Percentiles rank a stretch among this genome's conserved stretches.
Evolutionary conservation across 2,888 invertebrate genomes (phyloP).

Genomic region (Bellardia bayeri): DNA sequence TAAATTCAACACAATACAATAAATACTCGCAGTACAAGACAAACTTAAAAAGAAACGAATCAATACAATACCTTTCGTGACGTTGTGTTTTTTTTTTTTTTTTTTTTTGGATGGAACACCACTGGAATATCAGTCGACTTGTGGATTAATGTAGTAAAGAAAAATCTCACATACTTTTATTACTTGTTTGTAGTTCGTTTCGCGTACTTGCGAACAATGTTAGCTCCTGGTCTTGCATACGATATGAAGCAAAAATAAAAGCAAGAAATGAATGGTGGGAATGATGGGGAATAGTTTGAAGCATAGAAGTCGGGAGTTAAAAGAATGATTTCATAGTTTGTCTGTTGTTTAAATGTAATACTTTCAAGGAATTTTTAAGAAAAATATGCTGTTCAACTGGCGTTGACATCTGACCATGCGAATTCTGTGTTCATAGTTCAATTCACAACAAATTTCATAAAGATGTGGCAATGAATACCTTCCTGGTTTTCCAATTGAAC

Average conservation of each 20-base stretch:
- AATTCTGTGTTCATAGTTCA: too few relatives aligned
- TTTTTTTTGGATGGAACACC: conserved; percentile 1
- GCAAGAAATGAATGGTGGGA: background rate
- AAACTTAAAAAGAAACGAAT: conserved; percentile 19
- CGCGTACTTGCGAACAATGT: conserved; percentile 40
- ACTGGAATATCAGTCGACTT: conserved; percentile 17
- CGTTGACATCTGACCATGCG: too few relatives aligned
- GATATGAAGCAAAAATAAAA: conserved; percentile 25
- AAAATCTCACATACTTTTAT: conserved; percentile 36
- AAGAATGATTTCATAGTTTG: background rate
- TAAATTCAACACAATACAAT: conserved; percentile 28
- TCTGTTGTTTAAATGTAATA: background rate
- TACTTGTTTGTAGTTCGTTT: conserved; percentile 6
- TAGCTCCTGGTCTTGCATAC: conserved; percentile 68
- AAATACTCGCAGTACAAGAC: conserved; percentile 21
- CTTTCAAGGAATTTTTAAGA: background rate
- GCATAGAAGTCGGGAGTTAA: background rate
- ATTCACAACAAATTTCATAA: too few relatives aligned
- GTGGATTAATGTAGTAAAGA: conserved; percentile 22
- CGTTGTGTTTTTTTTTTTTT: background rate
- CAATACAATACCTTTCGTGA: conserved; percentile 39
- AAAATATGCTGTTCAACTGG: too few relatives aligned
- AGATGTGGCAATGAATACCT: too few relatives aligned
- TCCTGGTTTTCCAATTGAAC: too few relatives aligned
- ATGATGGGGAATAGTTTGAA: background rate